These are phyloP conservation scores for Xiphydria camelus DNA, from an alignment of 2,888 invertebrate genomes.

Conservation along the genomic window DNA sequence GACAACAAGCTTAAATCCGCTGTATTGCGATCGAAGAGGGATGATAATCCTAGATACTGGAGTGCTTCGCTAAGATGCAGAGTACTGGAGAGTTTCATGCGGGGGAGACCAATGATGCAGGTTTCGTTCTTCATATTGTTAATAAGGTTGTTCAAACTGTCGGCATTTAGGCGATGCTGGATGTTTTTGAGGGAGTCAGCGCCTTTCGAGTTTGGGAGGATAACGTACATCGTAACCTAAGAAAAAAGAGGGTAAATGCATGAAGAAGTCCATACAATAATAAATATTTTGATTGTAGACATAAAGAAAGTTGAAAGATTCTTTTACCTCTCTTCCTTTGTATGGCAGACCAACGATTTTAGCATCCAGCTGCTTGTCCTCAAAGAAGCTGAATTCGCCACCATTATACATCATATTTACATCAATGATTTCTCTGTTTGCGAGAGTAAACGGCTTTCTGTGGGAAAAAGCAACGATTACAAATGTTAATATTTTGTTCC, in stretches of 20 bases:
- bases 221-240: constrained; percentile 64
- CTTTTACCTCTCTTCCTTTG: constrained; percentile 64
- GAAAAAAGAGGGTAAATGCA: not conserved
- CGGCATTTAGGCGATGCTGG: constrained; percentile 59
- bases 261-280: not conserved
- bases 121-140: constrained; percentile 57
- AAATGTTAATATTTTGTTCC: not conserved
- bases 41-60: constrained; percentile 63
- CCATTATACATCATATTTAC: constrained; percentile 72
- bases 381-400: constrained; percentile 64
- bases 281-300: not conserved
- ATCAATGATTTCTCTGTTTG: constrained; percentile 41
- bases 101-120: constrained; percentile 68
- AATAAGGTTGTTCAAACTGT: constrained; percentile 61
- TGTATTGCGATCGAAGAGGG: constrained; percentile 65
- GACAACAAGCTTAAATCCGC: constrained; percentile 73
- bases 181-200: constrained; percentile 58
- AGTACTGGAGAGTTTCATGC: constrained; percentile 70
- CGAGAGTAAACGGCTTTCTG: constrained; percentile 63
- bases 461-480: constrained; percentile 22
- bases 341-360: constrained; percentile 74
- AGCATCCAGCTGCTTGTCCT: constrained; percentile 60
- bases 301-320: not conserved
- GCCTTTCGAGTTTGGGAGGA: constrained; percentile 65
- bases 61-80: constrained; percentile 63